A percentile compares a stretch with the other conserved stretches of the same genome.
phyloP scores from a whole-genome alignment of 2,113 vertebrate species.

The Salvelinus sp. region DNA sequence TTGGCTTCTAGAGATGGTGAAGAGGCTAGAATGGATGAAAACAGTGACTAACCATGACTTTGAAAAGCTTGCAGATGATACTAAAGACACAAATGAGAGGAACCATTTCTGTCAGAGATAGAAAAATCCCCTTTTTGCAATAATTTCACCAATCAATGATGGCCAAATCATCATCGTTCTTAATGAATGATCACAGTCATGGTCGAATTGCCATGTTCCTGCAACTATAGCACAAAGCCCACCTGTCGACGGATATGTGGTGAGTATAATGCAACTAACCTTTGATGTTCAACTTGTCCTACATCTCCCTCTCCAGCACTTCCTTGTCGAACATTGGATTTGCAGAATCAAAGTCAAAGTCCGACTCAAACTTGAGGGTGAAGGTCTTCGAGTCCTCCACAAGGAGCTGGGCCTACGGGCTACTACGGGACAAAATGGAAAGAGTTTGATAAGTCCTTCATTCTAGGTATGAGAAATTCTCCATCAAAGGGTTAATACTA shows the following conservation, averaged over 20 bases:
- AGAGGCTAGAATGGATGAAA: not conserved
- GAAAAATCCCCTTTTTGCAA: too few species aligned
- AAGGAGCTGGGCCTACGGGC: slow-evolving; percentile 82
- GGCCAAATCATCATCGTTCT: too few species aligned
- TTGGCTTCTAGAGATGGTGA: slow-evolving; percentile 37
- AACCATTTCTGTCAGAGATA: too few species aligned
- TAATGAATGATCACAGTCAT: too few species aligned
- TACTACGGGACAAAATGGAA: slow-evolving; percentile 65
- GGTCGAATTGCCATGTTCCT: too few species aligned
- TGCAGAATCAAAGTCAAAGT: slow-evolving; percentile 97
- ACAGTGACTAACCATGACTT: not conserved
- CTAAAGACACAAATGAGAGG: too few species aligned
- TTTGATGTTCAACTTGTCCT: slow-evolving; percentile 80
- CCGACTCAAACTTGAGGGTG: slow-evolving; percentile 91
- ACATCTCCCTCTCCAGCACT: slow-evolving; percentile 84
- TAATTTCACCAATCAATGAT: too few species aligned
- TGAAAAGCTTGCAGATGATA: not conserved
- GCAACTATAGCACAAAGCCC: too few species aligned
- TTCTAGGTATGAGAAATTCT: not conserved
- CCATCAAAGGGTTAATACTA: not conserved
- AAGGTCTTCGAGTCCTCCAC: slow-evolving; percentile 78
- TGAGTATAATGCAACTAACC: slow-evolving; percentile 65
- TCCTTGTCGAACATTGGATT: slow-evolving; percentile 93
- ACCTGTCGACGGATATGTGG: not conserved
- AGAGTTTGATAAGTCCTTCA: too few species aligned